Base-by-base conservation (phyloP, 2,888 invertebrate genomes). In the Xanthia icteritia region DNA sequence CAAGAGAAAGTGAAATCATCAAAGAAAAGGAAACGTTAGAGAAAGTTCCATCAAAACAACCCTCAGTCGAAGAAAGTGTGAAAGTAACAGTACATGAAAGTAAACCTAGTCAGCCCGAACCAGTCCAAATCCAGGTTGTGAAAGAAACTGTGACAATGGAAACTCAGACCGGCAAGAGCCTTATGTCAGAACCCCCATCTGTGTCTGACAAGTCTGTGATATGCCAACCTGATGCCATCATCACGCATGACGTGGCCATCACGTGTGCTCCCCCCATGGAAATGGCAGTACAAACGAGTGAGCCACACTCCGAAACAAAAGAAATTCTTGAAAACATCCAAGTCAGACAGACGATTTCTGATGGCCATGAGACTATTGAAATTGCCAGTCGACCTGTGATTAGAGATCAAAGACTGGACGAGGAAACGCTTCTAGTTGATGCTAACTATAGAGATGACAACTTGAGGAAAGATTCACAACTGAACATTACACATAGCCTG, bases 301-400 rank as follows among this genome's bases (percentile, higher is more conserved):
- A 97, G 71, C 94, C 94, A 9, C 93, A 93, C 78, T 96, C 97
- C 51, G 92, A 94, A 72, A 97, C 97, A 60, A 96, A 96, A 48
- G 97, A 96, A 89, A 80, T 94, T 9, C 89, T 97, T 76, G 98
- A 98, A 93, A 97, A 97, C 79, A 98, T 98, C 86, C 97, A 97
- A 90, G 97, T 98, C 0, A 97, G 97, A 15, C 98, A 98, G 92
- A 97, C 96, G 23, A 93, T 97, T 77, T 97, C 97, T 73, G 97
- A 97, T 80, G 97, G 97, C 4, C 97, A 97, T 88, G 98, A 98
- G 93, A 98, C 97, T 0, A 98, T 98, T 85, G 97, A 98, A 94
- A 98, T 98, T 80, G 97, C 97, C 23, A 98, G 98, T 75, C 97
- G 97, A 85, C 97, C 97, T 8, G 95, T 97, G 73, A 90, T 95